These are phyloP conservation scores for Gnathonemus longibarbis DNA, from an alignment of 2,113 vertebrate genomes.

Conservation along the genomic window DNA sequence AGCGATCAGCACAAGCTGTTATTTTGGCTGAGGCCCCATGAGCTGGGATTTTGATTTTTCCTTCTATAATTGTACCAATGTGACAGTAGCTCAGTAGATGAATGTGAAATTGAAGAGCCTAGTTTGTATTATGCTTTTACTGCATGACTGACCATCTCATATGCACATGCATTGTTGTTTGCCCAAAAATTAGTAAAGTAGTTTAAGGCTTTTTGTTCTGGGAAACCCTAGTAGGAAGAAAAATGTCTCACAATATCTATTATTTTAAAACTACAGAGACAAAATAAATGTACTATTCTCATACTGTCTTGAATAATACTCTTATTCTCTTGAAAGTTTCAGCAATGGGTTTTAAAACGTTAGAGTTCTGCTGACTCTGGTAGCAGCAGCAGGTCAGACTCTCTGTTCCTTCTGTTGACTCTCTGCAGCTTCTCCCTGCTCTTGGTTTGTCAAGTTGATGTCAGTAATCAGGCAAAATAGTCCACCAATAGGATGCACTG, in stretches of 20 bases:
- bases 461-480: not conserved
- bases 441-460: not conserved
- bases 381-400: not conserved
- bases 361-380: not conserved
- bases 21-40: not conserved
- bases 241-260: not conserved
- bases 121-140: not conserved
- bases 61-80: not conserved
- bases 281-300: not conserved
- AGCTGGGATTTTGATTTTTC: not conserved
- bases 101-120: not conserved
- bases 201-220: not conserved
- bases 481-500: not conserved
- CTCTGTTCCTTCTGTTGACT: not conserved
- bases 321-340: not conserved
- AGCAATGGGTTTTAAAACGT: not conserved
- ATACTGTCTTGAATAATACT: not conserved
- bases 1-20: not conserved
- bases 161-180: not conserved
- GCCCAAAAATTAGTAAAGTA: not conserved
- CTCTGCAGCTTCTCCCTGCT: not conserved
- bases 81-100: not conserved
- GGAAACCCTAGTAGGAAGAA: not conserved
- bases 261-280: not conserved
- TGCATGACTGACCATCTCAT: not conserved